Conservation (phyloP, 2,888 invertebrate genomes). For the Autographa gamma region DNA sequence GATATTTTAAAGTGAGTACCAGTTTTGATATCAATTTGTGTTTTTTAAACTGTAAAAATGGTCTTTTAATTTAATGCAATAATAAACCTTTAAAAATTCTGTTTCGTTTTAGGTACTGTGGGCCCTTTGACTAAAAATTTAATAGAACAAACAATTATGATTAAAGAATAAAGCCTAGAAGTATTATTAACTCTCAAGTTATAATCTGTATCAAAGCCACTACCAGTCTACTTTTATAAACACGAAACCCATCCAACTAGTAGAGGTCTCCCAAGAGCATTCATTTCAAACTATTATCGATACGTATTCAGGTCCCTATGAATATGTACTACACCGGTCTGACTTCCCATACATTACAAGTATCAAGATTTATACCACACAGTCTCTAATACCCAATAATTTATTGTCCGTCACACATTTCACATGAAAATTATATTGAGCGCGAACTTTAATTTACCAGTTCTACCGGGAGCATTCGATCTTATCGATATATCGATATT, state of each 20-base stretch:
- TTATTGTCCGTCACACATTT: slow-evolving; percentile 69
- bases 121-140: too few relatives aligned
- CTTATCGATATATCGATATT: slow-evolving; percentile 65
- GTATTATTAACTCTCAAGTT: background rate
- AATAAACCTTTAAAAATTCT: too few relatives aligned
- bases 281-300: slow-evolving; percentile 40
- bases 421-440: slow-evolving; percentile 69
- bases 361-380: slow-evolving; percentile 56
- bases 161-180: too few relatives aligned
- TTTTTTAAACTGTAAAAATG: too few relatives aligned
- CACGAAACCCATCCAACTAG: slow-evolving; percentile 34
- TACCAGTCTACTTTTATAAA: slow-evolving; percentile 39
- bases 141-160: too few relatives aligned
- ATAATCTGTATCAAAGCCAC: slow-evolving; percentile 16
- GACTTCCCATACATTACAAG: slow-evolving; percentile 54
- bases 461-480: slow-evolving; percentile 60
- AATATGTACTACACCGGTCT: slow-evolving; percentile 37
- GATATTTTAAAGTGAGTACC: too few relatives aligned
- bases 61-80: too few relatives aligned
- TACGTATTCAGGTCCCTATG: slow-evolving; percentile 40
- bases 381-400: slow-evolving; percentile 61
- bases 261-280: slow-evolving; percentile 32
- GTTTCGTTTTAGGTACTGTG: too few relatives aligned
- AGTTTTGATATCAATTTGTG: too few relatives aligned
- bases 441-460: slow-evolving; percentile 65